These are phyloP conservation scores for Coccyzus lansbergi DNA, from an alignment of 2,797 vertebrate species.

Conservation along the genomic window DNA sequence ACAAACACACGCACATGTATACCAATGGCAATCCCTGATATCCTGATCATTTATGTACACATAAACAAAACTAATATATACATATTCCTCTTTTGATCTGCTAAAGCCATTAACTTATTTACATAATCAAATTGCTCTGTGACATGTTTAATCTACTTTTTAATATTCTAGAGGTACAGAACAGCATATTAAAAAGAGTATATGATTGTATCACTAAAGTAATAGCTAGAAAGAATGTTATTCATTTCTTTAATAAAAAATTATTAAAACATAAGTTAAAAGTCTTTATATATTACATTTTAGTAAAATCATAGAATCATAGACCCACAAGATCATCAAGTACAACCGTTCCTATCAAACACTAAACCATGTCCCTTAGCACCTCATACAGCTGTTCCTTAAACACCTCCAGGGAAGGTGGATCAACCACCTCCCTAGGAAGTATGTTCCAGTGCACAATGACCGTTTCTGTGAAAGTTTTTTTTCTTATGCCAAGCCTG, in stretches of 20 bases:
- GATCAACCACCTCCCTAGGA: too few species aligned
- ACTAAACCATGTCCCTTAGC: too few species aligned
- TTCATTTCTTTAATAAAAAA: constrained; percentile 12
- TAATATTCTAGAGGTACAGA: not conserved
- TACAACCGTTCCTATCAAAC: too few species aligned
- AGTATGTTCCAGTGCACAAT: too few species aligned
- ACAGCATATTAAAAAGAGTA: not conserved
- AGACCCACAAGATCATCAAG: too few species aligned
- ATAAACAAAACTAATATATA: not conserved
- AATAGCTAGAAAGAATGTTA: not conserved
- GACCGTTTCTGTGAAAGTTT: too few species aligned
- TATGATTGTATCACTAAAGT: not conserved
- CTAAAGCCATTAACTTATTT: not conserved
- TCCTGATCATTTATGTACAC: not conserved
- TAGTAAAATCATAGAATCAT: not conserved
- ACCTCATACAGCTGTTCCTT: too few species aligned
- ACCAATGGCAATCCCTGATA: fast-evolving
- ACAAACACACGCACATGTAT: fast-evolving
- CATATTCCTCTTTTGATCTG: not conserved
- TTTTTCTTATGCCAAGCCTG: too few species aligned
- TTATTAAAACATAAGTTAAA: not conserved
- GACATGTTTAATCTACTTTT: not conserved
- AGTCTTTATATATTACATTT: not conserved
- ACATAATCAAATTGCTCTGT: not conserved
- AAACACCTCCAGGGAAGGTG: too few species aligned